Base-by-base conservation (phyloP, 2,113 vertebrate species). In the Labrus mixtus region DNA sequence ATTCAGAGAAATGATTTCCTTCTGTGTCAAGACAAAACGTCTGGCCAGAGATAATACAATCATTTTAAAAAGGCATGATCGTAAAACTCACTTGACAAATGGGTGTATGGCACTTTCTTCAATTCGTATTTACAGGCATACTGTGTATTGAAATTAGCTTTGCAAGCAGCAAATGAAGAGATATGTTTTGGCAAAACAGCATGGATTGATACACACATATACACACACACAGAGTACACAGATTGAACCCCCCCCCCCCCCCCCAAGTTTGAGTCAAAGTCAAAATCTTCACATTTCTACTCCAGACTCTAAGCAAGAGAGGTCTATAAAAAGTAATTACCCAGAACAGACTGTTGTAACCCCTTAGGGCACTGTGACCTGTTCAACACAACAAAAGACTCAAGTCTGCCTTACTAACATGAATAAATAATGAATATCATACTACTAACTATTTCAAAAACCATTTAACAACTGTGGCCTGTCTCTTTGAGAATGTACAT, bases 321-420 rank as follows among this genome's bases (percentile, higher is more conserved):
- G 75, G 74, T 90, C 88, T 87, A 89, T 93, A 87, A 93, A 93
- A 88, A 66, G 80, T 87, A 90, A 93, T 90, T 85, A 73, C 50
- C 65, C 86, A 58, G 79, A 92, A 90, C 88, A 81, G 50, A 79
- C 80, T 87, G 85, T 85, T 78, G 77, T 84, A 90, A 90, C 78
- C 75, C 70, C 51, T 66, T 70, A 69, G 71, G 58, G 57, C 71
- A 45, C 68, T 66, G 68, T 63, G 72, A 91, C 80, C 84, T 85
- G 70, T 23, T 59, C 10, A 17, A 65, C 60, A 79, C 68, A 41
- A 36, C 22, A 22, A 39, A 54, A 55, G 58, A 29, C 57, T 58
- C n/a, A 63, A 29, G 36, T 51, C 67, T 41, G 12, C 5, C 19
- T 6, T 10, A 33, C 7, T 12, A 29, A 60, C 17, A 51, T 16